Evolutionary conservation across 2,888 invertebrate species (phyloP).

Genomic region (Alentia gelatinosa): DNA sequence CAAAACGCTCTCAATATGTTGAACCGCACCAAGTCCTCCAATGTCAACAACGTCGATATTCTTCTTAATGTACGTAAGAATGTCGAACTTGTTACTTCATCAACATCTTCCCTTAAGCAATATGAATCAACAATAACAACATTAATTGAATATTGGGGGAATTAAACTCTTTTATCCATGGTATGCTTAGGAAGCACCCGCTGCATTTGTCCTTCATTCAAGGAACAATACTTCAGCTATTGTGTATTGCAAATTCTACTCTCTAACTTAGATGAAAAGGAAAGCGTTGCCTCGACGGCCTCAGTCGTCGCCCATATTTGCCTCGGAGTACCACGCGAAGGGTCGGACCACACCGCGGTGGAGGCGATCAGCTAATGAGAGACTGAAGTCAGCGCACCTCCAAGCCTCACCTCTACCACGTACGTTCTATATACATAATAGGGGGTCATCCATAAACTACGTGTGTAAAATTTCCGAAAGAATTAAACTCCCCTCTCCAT

Average conservation of each 20-base stretch:
- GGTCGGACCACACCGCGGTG: constrained; percentile 69
- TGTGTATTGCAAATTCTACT: background rate
- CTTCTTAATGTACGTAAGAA: constrained; percentile 31
- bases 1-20: constrained; percentile 70
- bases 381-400: background rate
- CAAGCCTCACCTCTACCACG: background rate
- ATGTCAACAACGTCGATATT: background rate
- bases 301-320: constrained; percentile 67
- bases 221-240: no score
- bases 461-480: no score
- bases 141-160: no score
- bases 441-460: no score
- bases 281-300: constrained; percentile 71
- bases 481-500: no score
- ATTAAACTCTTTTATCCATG: no score
- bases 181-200: no score
- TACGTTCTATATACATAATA: background rate
- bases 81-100: no score
- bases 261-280: background rate
- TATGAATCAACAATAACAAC: no score
- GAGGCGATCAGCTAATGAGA: constrained; percentile 32
- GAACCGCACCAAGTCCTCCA: constrained; percentile 64
- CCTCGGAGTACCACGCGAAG: constrained; percentile 71
- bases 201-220: no score
- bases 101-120: no score